Evolutionary conservation across 2,888 invertebrate species (phyloP).

Genomic region (Acleris sparsana): DNA sequence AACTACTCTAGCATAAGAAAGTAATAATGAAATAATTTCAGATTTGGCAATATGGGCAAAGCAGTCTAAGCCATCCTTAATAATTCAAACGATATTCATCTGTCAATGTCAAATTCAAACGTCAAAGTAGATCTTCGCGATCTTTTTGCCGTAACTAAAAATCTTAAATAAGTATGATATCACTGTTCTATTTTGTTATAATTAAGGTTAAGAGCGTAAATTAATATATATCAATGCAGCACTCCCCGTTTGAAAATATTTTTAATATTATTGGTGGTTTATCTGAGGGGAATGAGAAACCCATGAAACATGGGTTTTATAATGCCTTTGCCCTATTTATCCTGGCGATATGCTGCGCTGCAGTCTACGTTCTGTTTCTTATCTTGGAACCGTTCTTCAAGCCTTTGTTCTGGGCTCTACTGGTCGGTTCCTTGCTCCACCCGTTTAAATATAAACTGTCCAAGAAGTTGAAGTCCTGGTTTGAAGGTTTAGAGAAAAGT

Average conservation of each 20-base stretch:
- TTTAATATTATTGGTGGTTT: slow-evolving; percentile 87
- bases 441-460: slow-evolving; percentile 95
- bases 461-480: slow-evolving; percentile 90
- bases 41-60: too few species aligned
- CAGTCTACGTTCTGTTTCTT: slow-evolving; percentile 90
- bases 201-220: slow-evolving; percentile 37
- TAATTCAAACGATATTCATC: neutral
- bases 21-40: too few species aligned
- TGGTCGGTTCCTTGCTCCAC: slow-evolving; percentile 98
- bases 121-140: slow-evolving; percentile 24
- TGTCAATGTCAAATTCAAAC: slow-evolving; percentile 13
- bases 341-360: slow-evolving; percentile 86
- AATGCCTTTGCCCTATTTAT: slow-evolving; percentile 93
- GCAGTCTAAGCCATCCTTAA: too few species aligned
- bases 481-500: slow-evolving; percentile 86
- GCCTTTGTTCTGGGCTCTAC: slow-evolving; percentile 96
- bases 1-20: too few species aligned
- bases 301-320: slow-evolving; percentile 95
- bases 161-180: slow-evolving; percentile 59
- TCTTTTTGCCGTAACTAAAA: slow-evolving; percentile 36
- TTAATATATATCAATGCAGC: slow-evolving; percentile 65
- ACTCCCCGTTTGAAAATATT: slow-evolving; percentile 86
- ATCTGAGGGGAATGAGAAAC: slow-evolving; percentile 92
- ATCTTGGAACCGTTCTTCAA: slow-evolving; percentile 96
- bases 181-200: slow-evolving; percentile 43